Evolutionary conservation across 35 echinoderm and acorn worm species (phyloP).

Genomic region (Anneissia japonica): DNA sequence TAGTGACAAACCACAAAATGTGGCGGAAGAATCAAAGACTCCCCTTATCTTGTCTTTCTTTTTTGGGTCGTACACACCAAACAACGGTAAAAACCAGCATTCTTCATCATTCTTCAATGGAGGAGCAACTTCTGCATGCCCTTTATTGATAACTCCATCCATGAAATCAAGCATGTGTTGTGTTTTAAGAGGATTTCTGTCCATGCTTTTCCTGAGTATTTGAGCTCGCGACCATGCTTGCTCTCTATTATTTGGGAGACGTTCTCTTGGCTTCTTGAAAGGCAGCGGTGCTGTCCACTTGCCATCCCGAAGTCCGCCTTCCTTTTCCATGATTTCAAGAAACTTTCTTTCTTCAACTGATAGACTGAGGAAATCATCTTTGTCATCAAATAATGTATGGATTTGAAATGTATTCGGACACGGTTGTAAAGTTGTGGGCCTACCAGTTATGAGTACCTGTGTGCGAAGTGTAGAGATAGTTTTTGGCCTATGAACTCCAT

Average conservation of each 20-base stretch:
- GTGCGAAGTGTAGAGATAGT: not conserved
- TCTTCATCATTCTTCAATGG: constrained; percentile 1
- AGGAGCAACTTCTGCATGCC: constrained; percentile 26
- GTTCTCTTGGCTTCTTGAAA: not conserved
- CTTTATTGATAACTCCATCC: constrained; percentile 17
- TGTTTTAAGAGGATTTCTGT: constrained; percentile 14
- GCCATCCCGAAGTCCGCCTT: not conserved
- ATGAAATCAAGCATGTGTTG: constrained; percentile 37
- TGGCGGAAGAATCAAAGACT: constrained; percentile 32
- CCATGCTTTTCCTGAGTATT: constrained; percentile 6
- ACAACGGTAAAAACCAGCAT: constrained; percentile 44
- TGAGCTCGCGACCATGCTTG: constrained; percentile 10
- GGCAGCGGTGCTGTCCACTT: constrained; percentile 43
- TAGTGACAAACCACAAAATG: constrained; percentile 30
- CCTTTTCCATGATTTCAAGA: constrained; percentile 23
- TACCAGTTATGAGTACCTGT: not conserved
- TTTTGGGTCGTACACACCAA: constrained; percentile 33
- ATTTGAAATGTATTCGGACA: not conserved
- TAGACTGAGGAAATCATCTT: not conserved
- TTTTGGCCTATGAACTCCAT: not conserved
- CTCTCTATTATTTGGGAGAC: constrained; percentile 33
- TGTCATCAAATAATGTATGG: not conserved
- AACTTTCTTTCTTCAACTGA: constrained; percentile 20
- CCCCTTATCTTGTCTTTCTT: constrained; percentile 27
- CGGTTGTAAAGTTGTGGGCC: not conserved